phyloP scores from a whole-genome alignment of 2,113 vertebrate species.

The Romanogobio albipinnatus region DNA sequence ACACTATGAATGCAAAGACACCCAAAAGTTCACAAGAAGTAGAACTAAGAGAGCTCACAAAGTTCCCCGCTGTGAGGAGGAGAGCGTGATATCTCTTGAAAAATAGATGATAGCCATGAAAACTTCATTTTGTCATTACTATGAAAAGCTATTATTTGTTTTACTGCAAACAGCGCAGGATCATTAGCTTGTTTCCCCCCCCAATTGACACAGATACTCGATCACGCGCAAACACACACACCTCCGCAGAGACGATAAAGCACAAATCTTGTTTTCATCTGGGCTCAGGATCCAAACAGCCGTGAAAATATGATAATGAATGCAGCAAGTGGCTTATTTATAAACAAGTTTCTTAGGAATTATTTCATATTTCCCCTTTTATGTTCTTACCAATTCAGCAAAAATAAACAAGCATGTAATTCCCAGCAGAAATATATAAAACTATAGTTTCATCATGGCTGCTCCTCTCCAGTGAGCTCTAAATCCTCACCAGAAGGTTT shows the following conservation, averaged over 20 bases:
- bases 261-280: conserved; percentile 29
- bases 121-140: conserved; percentile 4
- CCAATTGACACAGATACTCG: conserved; percentile 6
- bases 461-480: not conserved
- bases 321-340: conserved; percentile 20
- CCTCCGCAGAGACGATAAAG: not conserved
- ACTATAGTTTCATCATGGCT: not conserved
- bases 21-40: not conserved
- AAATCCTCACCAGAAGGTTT: not conserved
- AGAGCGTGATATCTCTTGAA: conserved; percentile 11
- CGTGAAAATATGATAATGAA: conserved; percentile 33
- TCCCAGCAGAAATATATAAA: conserved; percentile 14
- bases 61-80: not conserved
- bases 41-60: not conserved
- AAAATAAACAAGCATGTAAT: conserved; percentile 32
- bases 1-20: not conserved
- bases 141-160: conserved; percentile 26
- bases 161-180: not conserved
- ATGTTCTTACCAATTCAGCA: conserved; percentile 28
- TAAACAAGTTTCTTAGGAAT: conserved; percentile 20
- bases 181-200: not conserved
- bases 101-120: not conserved
- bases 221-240: conserved; percentile 22
- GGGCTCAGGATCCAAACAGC: conserved; percentile 2
- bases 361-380: conserved; percentile 35